phyloP scores from a whole-genome alignment of 1,140 invertebrate genomes.

The Eueides isabella region DNA sequence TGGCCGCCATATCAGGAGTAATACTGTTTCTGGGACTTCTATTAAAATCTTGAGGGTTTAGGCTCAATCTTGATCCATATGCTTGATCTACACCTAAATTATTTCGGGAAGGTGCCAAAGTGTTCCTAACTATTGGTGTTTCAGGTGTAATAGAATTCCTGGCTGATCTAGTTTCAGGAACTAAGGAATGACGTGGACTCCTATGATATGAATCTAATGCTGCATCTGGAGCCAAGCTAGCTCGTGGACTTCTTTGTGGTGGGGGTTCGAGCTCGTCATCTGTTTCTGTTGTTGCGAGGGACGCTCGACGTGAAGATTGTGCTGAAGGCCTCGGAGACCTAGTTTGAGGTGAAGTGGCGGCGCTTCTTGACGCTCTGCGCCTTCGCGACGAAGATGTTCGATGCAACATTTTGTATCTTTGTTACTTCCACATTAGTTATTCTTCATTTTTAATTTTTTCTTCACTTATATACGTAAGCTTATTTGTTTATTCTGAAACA shows the following conservation, averaged over 20 bases:
- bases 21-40: constrained; percentile 86
- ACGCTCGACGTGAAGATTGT: constrained; percentile 70
- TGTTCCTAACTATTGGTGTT: constrained; percentile 79
- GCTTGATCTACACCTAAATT: constrained; percentile 83
- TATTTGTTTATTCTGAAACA: constrained; percentile 34
- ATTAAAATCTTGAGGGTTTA: constrained; percentile 84
- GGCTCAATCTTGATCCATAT: constrained; percentile 81
- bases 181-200: constrained; percentile 84
- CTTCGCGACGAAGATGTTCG: constrained; percentile 86
- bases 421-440: constrained; percentile 3
- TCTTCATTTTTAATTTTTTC: not conserved
- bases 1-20: constrained; percentile 79
- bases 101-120: constrained; percentile 83
- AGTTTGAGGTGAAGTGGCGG: constrained; percentile 84
- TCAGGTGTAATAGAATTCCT: constrained; percentile 84
- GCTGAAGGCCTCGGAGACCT: constrained; percentile 75
- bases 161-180: constrained; percentile 83
- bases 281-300: constrained; percentile 71
- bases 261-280: constrained; percentile 78
- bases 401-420: constrained; percentile 82
- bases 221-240: constrained; percentile 84
- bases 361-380: constrained; percentile 84
- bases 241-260: constrained; percentile 83
- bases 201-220: constrained; percentile 83
- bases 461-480: not conserved